Base-by-base conservation (phyloP, 2,113 vertebrate genomes). In the Ciconia boyciana region DNA sequence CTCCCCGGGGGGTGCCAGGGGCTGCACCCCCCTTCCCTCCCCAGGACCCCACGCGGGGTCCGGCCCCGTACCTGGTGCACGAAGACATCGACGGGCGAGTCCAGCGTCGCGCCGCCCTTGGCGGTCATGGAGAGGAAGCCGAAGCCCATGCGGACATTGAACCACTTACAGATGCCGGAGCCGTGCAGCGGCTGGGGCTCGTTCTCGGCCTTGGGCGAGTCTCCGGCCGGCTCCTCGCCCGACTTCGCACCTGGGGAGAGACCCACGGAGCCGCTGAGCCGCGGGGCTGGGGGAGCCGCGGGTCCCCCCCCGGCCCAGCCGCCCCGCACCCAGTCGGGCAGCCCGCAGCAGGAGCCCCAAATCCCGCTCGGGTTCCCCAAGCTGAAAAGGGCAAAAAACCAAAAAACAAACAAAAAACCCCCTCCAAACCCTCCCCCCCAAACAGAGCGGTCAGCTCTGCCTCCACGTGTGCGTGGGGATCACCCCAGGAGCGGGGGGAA, bases 91-190 rank as follows among this genome's bases (percentile, higher is more conserved):
- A 99, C 98, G 69, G 99, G 99, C 17, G 98, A 97, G 44, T 99
- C 99, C 85, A 99, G 98, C 25, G 98, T 98, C 34, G 98, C 97
- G 78, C 99, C 99, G n/a, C 99, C 99, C 83, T 98, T 98, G 97
- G 92, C 98, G 95, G 98, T 99, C 99, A 99, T 99, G 97, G 99
- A 99, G 97, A 99, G 98, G 98, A 99, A 99, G 34, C 99, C 99
- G 97, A 99, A 99, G 70, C 99, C 99, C 99, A 99, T 99, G 96
- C 99, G 98, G 90, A 99, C 99, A 74, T 99, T 99, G 98, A 99
- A 99, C 99, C 99, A 99, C 69, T 99, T 99, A 92, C 99, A 99
- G 97, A 99, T 97, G 60, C 99, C 99, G 71, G 98, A 98, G 51
- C 99, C 99, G 64, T 98, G 98, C 88, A 99, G 98, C 3, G 98